A percentile compares a stretch with the other conserved stretches of the same genome.
phyloP scores from a whole-genome alignment of 2,797 vertebrate genomes.

The Picus viridis region DNA sequence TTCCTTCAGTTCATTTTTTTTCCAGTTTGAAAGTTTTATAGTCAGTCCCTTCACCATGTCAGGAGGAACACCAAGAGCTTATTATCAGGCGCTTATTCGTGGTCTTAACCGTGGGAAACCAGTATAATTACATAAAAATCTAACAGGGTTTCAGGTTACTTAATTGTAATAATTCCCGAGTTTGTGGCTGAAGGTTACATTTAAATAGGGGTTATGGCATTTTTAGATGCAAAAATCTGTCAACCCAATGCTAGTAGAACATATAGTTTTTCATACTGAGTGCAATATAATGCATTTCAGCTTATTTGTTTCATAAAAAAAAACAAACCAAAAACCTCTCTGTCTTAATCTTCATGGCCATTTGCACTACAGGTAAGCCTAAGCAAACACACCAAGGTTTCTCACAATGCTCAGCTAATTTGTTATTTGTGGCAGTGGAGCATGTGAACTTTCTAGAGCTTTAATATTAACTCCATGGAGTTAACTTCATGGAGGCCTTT shows the following conservation, averaged over 20 bases:
- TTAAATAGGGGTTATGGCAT: not conserved
- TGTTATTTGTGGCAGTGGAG: not conserved
- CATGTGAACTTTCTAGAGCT: not conserved
- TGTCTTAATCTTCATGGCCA: conserved; percentile 18
- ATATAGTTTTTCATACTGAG: not conserved
- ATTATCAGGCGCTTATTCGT: not conserved
- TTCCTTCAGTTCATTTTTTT: not conserved
- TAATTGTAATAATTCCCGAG: not conserved
- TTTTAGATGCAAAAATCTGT: conserved; percentile 16
- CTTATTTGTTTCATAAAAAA: conserved; percentile 1
- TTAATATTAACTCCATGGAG: not conserved
- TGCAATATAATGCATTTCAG: not conserved
- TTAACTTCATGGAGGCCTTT: not conserved
- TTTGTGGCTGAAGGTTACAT: not conserved
- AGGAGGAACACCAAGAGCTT: not conserved
- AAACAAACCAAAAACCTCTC: not conserved
- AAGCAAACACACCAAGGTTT: not conserved
- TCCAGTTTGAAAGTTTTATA: not conserved
- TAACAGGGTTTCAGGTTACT: not conserved
- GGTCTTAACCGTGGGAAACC: not conserved
- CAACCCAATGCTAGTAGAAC: not conserved
- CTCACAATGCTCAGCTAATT: conserved; percentile 24
- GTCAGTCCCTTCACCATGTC: not conserved
- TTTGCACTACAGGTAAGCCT: conserved; percentile 42
- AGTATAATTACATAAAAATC: not conserved